A percentile compares a stretch with the other conserved stretches of the same genome.
phyloP scores from a whole-genome alignment of 2,797 vertebrate genomes.

The Luscinia luscinia region DNA sequence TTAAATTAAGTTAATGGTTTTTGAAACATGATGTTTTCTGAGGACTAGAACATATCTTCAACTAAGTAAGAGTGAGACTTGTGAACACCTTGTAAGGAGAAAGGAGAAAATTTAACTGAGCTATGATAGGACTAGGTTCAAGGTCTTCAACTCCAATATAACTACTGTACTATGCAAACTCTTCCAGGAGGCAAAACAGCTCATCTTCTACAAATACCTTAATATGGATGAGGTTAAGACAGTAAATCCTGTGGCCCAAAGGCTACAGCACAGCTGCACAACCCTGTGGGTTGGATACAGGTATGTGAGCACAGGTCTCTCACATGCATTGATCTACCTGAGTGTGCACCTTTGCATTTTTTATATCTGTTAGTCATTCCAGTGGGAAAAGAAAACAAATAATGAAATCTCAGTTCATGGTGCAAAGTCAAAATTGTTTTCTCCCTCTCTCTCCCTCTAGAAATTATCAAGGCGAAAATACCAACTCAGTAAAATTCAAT shows the following conservation, averaged over 20 bases:
- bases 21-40: neutral
- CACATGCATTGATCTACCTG: neutral
- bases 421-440: neutral
- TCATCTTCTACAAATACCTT: neutral
- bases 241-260: neutral
- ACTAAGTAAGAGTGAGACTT: neutral
- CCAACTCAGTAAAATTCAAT: neutral
- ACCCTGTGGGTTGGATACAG: too few species aligned
- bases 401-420: neutral
- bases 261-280: neutral
- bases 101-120: neutral
- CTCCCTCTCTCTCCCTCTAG: neutral
- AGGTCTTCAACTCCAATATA: neutral
- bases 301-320: neutral
- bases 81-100: neutral
- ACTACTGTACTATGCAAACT: neutral
- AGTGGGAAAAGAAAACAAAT: neutral
- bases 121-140: neutral
- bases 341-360: neutral
- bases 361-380: neutral
- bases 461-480: neutral
- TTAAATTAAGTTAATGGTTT: neutral
- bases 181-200: neutral
- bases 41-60: neutral
- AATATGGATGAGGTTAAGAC: fast-evolving